Base-by-base conservation (phyloP, 2,797 vertebrate genomes). In the Simalia tracyae region DNA sequence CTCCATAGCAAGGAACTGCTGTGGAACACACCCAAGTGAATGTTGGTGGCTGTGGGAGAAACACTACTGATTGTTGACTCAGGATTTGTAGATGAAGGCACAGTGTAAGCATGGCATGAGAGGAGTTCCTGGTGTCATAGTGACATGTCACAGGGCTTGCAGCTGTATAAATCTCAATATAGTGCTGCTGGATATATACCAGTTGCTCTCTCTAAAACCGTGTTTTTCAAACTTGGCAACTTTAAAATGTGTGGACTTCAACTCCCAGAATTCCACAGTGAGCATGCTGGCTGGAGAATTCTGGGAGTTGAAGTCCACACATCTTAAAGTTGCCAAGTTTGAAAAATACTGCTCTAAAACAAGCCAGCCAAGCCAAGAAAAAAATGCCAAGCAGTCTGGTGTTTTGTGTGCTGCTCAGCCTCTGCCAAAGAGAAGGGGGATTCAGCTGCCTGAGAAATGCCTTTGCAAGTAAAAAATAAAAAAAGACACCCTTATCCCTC, bases 1-100 rank as follows among this genome's bases (percentile, higher is more conserved):
- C 14, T 46, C 68, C 66, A 66, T 46, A 92, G 90, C 0, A 0
- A 2, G 63, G 90, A 24, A 3, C 5, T 17, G 0, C 4, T 89
- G 90, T 64, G 54, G 76, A 90, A 81, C 50, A 19, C 11, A 84
- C 31, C 61, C 26, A 24, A 54, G 28, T 8, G 59, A 56, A 59
- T 22, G 2, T n/a, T 28, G 68, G 36, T 42, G 36, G 72, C 72
- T 81, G 36, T 36, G 72, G 72, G 36, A 46, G 19, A 46, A 42
- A 36, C 8, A 1, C 36, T 1, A 46, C 3, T 81, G 72, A 46
- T 24, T 46, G 19, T 81, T 24, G 19, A 81, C 9, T 46, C 36
- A 46, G 72, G 22, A 5, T 19, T 81, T 46, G 72, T 19, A 81
- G 36, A 81, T 46, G 17, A 76, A 76, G 14, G n/a, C 5, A 72